Evolutionary conservation across 1,140 invertebrate genomes (phyloP), one percentile per base, ranked within the genome.

Genomic region (Nixonia krombeini): DNA sequence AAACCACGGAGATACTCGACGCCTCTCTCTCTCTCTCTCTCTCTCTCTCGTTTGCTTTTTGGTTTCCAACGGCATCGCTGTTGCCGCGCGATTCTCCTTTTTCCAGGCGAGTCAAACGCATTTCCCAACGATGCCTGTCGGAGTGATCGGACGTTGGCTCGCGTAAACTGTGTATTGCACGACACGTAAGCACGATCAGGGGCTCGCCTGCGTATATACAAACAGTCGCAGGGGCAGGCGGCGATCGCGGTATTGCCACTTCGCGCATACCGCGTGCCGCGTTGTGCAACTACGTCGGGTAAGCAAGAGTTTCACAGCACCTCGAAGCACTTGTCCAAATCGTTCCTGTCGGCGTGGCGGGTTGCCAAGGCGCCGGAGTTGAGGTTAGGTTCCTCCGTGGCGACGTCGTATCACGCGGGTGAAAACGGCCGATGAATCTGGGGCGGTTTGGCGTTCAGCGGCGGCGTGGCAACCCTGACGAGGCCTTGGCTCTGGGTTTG

Each of bases 381-480:
- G 37, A 59, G 21, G n/a, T n/a, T n/a, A 47, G 33, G 46, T 26
- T 45, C 53, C 38, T 25, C 41, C 41, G 44, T 55, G 21, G 69
- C 58, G 9, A 28, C 65, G 42, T 74, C 69, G 73, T 82, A 85
- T 85, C 83, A 85, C 83, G 83, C 83, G 17, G 83, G 84, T 73
- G 83, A 84, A 35, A 85, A 85, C 2, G 84, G 84, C 70, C 84
- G 79, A 56, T 85, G 84, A 18, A 85, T 81, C 57, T 84, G 82
- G 12, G 80, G 82, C 9, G 79, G 81, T 53, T 83, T 84, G 35
- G 82, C 81, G 47, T 83, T 80, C 10, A 63, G 68, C 31, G 82
- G 72, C 12, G 82, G 80, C 8, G 82, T 82, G 6, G 74, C 76
- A 15, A 84, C 76, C 63, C 82, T 81, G 41, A 83, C 79, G 29